phyloP scores from a whole-genome alignment of 2,888 invertebrate species.

The Pheosia gnoma region DNA sequence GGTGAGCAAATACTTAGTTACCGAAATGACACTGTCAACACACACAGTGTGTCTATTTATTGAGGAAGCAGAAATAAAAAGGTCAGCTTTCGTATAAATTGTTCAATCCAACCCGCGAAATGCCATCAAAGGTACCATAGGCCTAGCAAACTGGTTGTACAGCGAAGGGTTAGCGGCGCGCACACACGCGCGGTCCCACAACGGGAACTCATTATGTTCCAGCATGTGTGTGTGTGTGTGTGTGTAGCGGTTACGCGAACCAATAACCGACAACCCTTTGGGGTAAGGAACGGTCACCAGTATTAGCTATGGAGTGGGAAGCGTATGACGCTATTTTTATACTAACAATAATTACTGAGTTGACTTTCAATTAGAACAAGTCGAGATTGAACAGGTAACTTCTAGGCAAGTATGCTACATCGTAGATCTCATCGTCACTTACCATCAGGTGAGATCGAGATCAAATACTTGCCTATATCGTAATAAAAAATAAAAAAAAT shows the following conservation, averaged over 20 bases:
- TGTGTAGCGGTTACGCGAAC: slow-evolving; percentile 44
- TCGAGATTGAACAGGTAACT: too few relatives aligned
- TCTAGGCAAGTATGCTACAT: too few relatives aligned
- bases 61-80: too few relatives aligned
- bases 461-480: too few relatives aligned
- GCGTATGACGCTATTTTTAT: background rate
- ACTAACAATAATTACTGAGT: background rate
- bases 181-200: slow-evolving; percentile 25
- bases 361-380: background rate
- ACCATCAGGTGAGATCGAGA: too few relatives aligned
- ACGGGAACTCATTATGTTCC: slow-evolving; percentile 28
- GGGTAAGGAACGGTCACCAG: slow-evolving; percentile 43
- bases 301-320: background rate
- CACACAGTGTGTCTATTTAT: too few relatives aligned
- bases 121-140: slow-evolving; percentile 31
- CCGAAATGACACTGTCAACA: too few relatives aligned
- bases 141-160: slow-evolving; percentile 60
- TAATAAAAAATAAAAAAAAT: too few relatives aligned
- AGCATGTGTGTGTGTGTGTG: slow-evolving; percentile 16
- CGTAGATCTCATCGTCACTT: too few relatives aligned
- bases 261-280: slow-evolving; percentile 64
- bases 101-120: slow-evolving; percentile 9
- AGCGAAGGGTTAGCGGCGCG: slow-evolving; percentile 59
- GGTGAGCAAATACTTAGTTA: too few relatives aligned
- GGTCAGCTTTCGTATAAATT: background rate